These are phyloP conservation scores for Meiosimyza decipiens DNA, from an alignment of 2,888 invertebrate genomes.

Conservation along the genomic window DNA sequence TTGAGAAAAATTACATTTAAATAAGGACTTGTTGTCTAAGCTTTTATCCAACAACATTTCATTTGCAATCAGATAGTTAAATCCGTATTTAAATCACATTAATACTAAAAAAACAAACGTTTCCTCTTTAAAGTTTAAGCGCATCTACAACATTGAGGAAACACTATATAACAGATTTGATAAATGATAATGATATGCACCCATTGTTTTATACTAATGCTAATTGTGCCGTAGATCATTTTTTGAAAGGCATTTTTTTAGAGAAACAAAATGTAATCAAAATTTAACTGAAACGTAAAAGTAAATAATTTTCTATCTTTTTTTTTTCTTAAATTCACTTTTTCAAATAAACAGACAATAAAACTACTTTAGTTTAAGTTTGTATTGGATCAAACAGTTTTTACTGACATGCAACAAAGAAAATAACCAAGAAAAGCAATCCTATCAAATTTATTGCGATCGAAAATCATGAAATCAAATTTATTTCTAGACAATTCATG, in stretches of 20 bases:
- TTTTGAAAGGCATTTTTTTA: conserved; percentile 39
- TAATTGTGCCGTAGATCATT: conserved; percentile 37
- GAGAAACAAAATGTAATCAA: conserved; percentile 57
- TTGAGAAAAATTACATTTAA: too few relatives aligned
- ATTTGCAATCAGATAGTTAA: too few relatives aligned
- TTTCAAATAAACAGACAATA: conserved; percentile 1
- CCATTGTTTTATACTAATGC: too few relatives aligned
- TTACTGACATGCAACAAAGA: conserved; percentile 32
- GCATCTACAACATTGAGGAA: too few relatives aligned
- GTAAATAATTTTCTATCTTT: conserved; percentile 10
- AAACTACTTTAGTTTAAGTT: conserved; percentile 16
- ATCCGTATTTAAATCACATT: too few relatives aligned
- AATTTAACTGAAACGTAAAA: conserved; percentile 52
- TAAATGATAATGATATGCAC: too few relatives aligned
- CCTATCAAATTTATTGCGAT: not conserved
- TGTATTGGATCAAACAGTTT: conserved; percentile 1
- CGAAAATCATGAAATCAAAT: not conserved
- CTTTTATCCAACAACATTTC: too few relatives aligned
- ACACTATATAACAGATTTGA: too few relatives aligned
- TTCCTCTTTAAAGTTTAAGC: too few relatives aligned
- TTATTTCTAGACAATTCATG: too few relatives aligned
- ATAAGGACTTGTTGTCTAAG: too few relatives aligned
- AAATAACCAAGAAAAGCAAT: conserved; percentile 18
- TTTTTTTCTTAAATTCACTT: not conserved
- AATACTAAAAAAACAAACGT: too few relatives aligned